A percentile compares a stretch with the other conserved stretches of the same genome.
phyloP scores from a whole-genome alignment of 2,888 invertebrate species.

The Apotomis turbidana region DNA sequence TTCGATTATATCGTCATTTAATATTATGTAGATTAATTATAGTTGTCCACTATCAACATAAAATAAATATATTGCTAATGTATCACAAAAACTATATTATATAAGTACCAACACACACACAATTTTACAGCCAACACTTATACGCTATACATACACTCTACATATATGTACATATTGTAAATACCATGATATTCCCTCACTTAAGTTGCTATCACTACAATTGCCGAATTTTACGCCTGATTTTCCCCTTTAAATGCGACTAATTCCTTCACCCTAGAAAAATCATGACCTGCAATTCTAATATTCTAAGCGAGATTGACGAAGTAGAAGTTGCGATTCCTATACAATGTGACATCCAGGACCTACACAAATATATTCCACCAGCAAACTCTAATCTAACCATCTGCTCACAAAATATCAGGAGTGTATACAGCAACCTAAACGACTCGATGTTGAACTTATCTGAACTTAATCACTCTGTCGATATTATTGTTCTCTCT shows the following conservation, averaged over 20 bases:
- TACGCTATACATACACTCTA: neutral
- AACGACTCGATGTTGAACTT: neutral
- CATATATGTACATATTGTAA: neutral
- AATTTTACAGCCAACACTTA: neutral
- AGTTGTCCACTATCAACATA: neutral
- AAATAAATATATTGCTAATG: neutral
- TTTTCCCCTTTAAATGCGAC: neutral
- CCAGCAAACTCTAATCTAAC: neutral
- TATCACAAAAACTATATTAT: neutral
- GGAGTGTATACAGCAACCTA: neutral
- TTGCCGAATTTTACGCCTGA: neutral
- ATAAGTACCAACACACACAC: constrained; percentile 1
- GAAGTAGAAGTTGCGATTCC: constrained; percentile 2
- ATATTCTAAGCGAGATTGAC: constrained; percentile 8
- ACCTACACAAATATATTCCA: neutral
- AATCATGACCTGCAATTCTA: neutral
- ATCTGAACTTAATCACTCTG: no score
- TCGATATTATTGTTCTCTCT: no score
- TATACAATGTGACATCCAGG: constrained; percentile 3
- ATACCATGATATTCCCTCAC: neutral
- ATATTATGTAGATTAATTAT: neutral
- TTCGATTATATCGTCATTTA: no score
- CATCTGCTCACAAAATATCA: constrained; percentile 12
- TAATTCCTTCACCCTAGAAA: neutral
- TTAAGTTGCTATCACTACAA: neutral